These are phyloP conservation scores for Drosophila kanapiae DNA, from an alignment of 1,140 invertebrate genomes.

Conservation along the genomic window DNA sequence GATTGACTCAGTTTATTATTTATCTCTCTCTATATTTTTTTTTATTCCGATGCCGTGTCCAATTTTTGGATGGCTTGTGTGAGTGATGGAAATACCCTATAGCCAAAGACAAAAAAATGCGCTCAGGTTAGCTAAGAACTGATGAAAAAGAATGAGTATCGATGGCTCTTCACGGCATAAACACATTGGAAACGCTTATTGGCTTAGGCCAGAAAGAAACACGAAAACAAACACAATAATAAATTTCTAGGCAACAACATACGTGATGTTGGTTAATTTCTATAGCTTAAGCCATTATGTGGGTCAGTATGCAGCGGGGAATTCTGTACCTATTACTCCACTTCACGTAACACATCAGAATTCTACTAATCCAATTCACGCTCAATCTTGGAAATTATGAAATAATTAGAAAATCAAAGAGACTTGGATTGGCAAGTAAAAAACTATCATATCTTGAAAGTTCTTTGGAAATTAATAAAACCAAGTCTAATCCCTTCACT, in stretches of 20 bases:
- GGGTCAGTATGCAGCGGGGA: conserved; percentile 41
- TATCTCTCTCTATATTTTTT: conserved; percentile 7
- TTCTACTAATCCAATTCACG: conserved; percentile 14
- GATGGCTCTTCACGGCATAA: conserved; percentile 17
- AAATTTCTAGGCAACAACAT: conserved; percentile 34
- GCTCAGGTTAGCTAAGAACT: background rate
- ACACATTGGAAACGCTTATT: conserved; percentile 56
- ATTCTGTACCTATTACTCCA: background rate
- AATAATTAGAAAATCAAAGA: background rate
- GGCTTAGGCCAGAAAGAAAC: conserved; percentile 35
- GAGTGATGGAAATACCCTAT: conserved; percentile 35
- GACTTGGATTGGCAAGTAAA: background rate
- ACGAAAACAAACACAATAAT: conserved; percentile 29
- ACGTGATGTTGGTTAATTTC: conserved; percentile 46
- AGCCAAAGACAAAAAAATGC: background rate
- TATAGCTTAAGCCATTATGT: conserved; percentile 34
- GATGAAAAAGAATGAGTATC: conserved; percentile 14
- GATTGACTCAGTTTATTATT: conserved; percentile 47
- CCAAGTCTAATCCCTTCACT: background rate
- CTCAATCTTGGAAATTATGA: conserved; percentile 1
- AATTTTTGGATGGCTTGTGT: conserved; percentile 28
- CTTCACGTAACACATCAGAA: conserved; percentile 15
- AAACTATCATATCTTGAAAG: background rate
- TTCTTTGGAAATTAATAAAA: background rate
- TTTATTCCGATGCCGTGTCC: conserved; percentile 18